These are phyloP conservation scores for Falco cherrug DNA, from an alignment of 2,797 vertebrate species.

Conservation along the genomic window DNA sequence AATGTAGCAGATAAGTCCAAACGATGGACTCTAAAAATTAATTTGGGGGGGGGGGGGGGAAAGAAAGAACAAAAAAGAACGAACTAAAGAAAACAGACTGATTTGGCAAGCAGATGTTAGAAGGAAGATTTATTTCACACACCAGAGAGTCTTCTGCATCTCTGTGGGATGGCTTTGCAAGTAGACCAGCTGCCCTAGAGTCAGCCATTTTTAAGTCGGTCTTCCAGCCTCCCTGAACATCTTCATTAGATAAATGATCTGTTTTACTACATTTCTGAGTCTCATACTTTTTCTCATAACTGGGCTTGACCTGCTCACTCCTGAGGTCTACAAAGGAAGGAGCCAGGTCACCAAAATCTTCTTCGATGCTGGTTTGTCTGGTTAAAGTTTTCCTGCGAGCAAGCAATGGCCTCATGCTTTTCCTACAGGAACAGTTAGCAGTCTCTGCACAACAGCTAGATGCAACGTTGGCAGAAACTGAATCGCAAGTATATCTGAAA, in stretches of 20 bases:
- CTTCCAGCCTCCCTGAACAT: conserved; percentile 84
- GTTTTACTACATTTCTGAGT: conserved; percentile 72
- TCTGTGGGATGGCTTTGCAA: conserved; percentile 82
- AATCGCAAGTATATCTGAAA: conserved; percentile 72
- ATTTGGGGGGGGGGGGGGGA: background rate
- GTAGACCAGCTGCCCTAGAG: conserved; percentile 81
- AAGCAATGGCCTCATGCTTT: conserved; percentile 78
- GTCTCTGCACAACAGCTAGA: conserved; percentile 46
- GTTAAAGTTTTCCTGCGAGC: conserved; percentile 89
- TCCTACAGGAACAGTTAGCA: conserved; percentile 79
- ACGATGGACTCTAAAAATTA: conserved; percentile 70
- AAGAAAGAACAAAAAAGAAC: conserved; percentile 50
- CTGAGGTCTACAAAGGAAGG: conserved; percentile 75
- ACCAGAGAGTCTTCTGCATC: conserved; percentile 87
- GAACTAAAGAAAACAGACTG: conserved; percentile 75
- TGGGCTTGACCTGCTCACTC: conserved; percentile 71
- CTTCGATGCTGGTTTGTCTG: conserved; percentile 91
- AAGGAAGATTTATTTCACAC: conserved; percentile 82
- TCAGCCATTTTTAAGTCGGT: conserved; percentile 76
- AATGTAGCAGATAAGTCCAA: conserved; percentile 43
- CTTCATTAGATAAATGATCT: conserved; percentile 77
- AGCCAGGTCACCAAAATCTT: conserved; percentile 84
- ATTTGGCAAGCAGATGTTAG: conserved; percentile 85
- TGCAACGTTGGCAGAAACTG: conserved; percentile 63
- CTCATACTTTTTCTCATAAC: conserved; percentile 71